These are phyloP conservation scores for Drosophila nikananu DNA, from an alignment of 1,140 invertebrate species.

Conservation along the genomic window DNA sequence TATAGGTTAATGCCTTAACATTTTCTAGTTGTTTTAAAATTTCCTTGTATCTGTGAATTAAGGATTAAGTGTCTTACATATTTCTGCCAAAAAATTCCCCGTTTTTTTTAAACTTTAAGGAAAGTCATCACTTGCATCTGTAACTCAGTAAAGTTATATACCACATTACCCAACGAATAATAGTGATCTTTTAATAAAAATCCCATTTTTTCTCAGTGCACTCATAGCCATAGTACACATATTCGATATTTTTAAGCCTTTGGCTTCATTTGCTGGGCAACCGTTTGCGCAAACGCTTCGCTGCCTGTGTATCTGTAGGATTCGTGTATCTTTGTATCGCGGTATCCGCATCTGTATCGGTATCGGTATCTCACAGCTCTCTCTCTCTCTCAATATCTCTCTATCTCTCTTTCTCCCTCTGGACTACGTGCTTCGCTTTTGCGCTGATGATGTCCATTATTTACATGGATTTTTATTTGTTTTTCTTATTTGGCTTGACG, in stretches of 20 bases:
- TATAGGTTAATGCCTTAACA: background rate
- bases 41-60: too few relatives aligned
- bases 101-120: too few relatives aligned
- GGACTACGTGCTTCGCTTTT: constrained; percentile 71
- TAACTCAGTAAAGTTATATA: too few relatives aligned
- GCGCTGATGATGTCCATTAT: constrained; percentile 83
- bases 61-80: too few relatives aligned
- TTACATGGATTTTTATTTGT: constrained; percentile 84
- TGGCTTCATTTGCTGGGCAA: constrained; percentile 73
- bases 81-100: too few relatives aligned
- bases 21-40: too few relatives aligned
- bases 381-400: constrained; percentile 11
- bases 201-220: constrained; percentile 22
- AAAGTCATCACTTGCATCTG: too few relatives aligned
- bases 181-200: background rate
- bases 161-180: background rate
- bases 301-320: constrained; percentile 11
- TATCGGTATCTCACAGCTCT: constrained; percentile 32
- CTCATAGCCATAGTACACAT: constrained; percentile 32
- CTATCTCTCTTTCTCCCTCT: constrained; percentile 14
- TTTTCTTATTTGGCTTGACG: constrained; percentile 83
- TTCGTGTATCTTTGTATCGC: constrained; percentile 29
- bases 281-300: constrained; percentile 73
- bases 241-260: constrained; percentile 67
- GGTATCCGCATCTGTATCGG: constrained; percentile 35